phyloP scores from a whole-genome alignment of 2,797 vertebrate species.

The Etheostoma perlongum region DNA sequence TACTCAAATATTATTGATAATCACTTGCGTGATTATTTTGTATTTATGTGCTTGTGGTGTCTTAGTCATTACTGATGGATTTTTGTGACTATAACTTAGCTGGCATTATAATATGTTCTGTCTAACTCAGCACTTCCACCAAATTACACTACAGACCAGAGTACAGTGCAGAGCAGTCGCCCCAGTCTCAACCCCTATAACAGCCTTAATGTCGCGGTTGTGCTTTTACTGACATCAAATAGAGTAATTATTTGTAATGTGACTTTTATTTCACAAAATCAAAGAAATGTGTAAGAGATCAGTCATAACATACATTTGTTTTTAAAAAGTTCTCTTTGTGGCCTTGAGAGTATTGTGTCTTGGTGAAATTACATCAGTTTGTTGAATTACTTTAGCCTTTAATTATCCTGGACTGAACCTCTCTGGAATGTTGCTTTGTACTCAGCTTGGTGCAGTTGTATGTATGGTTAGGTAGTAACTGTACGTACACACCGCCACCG shows the following conservation, averaged over 20 bases:
- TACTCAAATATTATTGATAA: background rate
- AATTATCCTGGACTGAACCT: background rate
- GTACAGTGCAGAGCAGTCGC: background rate
- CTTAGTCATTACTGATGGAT: background rate
- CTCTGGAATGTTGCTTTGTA: background rate
- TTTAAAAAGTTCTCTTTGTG: background rate
- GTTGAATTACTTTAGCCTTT: constrained; percentile 12
- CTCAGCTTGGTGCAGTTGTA: background rate
- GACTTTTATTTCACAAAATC: background rate
- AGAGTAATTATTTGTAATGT: background rate
- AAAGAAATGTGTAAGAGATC: background rate
- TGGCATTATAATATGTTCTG: background rate
- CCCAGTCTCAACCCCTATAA: background rate
- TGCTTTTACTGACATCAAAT: background rate
- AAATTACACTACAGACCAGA: background rate
- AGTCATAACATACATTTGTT: background rate
- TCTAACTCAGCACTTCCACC: background rate
- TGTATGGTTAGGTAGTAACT: background rate
- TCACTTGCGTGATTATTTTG: background rate
- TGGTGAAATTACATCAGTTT: constrained; percentile 1
- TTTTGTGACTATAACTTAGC: background rate
- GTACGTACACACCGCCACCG: too few relatives aligned
- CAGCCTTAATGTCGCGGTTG: background rate
- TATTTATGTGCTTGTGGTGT: background rate
- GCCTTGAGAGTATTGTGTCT: background rate